Evolutionary conservation across 2,113 vertebrate species (phyloP), one percentile per base, ranked within the genome.

Genomic region (Neogale vison): DNA sequence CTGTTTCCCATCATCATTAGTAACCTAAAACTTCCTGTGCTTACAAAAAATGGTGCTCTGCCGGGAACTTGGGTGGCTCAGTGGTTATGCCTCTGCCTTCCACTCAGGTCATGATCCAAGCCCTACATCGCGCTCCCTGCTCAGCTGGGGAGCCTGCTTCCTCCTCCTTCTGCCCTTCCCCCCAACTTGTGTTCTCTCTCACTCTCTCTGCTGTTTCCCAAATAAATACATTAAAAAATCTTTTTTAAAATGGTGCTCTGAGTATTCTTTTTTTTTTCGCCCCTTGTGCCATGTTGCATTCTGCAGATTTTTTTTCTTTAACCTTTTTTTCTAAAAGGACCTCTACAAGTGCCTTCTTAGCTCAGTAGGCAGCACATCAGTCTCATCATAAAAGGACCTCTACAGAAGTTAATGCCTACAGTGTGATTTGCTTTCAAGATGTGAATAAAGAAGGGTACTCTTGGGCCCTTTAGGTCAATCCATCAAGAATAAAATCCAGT

Each of bases 401-500:
- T 81, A 83, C 9, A 34, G 69, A 96, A 92, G 15, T 39, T 90
- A 88, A 97, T 84, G 36, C 84, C 72, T 74, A 39, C n/a, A 67
- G 42, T 61, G 88, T 86, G 34, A 77, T 95, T 95, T 88, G 23
- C 63, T 96, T 95, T 93, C 36, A 95, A 93, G 57, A 88, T 86
- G 24, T 77, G 36, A 94, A 47, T 61, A 69, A 81, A 86, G 55
- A 36, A 87, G 57, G 65, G 72, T 71, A 80, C n/a, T 82, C 23
- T 11, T 91, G 23, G 67, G 20, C 67, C 39, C 31, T 61, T 93
- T 89, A 85, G 11, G 29, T 89, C 52, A 95, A 17, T 83, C 47
- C 47, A 65, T 88, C 86, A 91, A 86, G 50, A 65, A 50, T 52
- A 95, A 93, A 93, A 63, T 39, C n/a, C 57, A 88, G 18, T 80